Conservation (phyloP, 2,888 invertebrate species). For the Tryphoninae sp. region DNA sequence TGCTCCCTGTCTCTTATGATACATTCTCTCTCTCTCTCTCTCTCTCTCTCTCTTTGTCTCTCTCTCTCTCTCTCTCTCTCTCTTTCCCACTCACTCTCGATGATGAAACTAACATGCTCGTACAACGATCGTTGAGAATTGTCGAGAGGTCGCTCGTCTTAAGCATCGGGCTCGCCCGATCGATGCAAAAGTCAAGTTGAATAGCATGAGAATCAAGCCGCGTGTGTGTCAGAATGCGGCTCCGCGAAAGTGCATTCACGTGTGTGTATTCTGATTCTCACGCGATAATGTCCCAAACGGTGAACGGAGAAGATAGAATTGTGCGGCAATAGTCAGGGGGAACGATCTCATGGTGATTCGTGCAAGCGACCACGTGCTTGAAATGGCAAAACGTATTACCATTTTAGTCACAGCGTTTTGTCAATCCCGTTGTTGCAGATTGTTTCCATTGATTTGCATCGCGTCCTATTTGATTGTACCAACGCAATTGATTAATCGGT, state of each 20-base stretch:
- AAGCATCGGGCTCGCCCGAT: conserved; percentile 36
- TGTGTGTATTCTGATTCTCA: conserved; percentile 50
- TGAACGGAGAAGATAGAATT: conserved; percentile 25
- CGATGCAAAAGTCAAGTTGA: conserved; percentile 78
- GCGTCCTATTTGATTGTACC: neutral
- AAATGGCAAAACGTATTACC: neutral
- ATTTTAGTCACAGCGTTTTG: neutral
- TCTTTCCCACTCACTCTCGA: conserved; percentile 14
- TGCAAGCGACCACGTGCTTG: neutral
- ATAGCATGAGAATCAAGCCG: conserved; percentile 75
- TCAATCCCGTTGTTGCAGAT: neutral
- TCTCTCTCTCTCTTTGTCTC: neutral
- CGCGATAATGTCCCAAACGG: conserved; percentile 46
- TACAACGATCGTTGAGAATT: conserved; percentile 47
- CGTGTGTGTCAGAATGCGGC: conserved; percentile 48
- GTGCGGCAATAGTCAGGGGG: neutral
- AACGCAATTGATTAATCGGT: neutral
- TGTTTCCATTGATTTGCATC: neutral
- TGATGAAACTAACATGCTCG: conserved; percentile 72
- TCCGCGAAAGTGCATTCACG: conserved; percentile 42
- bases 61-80: neutral
- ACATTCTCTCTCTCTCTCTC: conserved; percentile 7
- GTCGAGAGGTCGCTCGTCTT: conserved; percentile 39
- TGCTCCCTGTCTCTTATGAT: too few relatives aligned
- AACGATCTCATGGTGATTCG: neutral